These are phyloP conservation scores for Clostera curtula DNA, from an alignment of 2,888 invertebrate genomes.

Conservation along the genomic window DNA sequence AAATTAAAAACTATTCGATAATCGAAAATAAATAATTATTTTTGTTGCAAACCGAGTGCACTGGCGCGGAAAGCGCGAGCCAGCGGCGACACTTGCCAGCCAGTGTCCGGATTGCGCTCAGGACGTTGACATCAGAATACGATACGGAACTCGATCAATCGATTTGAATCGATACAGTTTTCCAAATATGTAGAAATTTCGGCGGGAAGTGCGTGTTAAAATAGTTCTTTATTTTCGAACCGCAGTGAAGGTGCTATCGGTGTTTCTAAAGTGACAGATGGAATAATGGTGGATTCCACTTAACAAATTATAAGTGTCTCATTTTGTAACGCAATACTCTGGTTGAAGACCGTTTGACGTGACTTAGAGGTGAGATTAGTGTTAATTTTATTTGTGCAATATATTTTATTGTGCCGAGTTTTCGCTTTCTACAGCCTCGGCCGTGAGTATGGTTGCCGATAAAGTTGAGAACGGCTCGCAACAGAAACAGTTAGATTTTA, in stretches of 20 bases:
- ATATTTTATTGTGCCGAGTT: constrained; percentile 38
- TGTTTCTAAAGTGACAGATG: constrained; percentile 53
- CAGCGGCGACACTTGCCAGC: constrained; percentile 43
- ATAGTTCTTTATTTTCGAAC: constrained; percentile 33
- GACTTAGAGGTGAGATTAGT: constrained; percentile 50
- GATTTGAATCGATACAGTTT: constrained; percentile 43
- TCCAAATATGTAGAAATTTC: constrained; percentile 48
- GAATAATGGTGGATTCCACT: constrained; percentile 68
- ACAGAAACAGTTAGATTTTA: constrained; percentile 37
- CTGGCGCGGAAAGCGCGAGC: constrained; percentile 54
- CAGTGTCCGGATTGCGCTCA: constrained; percentile 61
- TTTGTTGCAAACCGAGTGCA: constrained; percentile 54
- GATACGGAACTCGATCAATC: constrained; percentile 39
- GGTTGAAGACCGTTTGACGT: constrained; percentile 36
- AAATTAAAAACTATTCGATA: constrained; percentile 43
- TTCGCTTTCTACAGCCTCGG: constrained; percentile 67
- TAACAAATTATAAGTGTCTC: constrained; percentile 53
- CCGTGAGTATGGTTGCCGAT: constrained; percentile 65
- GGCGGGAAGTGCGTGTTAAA: constrained; percentile 55
- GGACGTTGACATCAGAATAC: constrained; percentile 59
- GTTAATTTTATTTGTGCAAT: constrained; percentile 31
- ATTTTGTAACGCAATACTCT: constrained; percentile 31
- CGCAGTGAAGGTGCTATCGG: constrained; percentile 57
- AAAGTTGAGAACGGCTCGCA: constrained; percentile 43
- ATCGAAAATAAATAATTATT: constrained; percentile 37